Conservation (phyloP, 2,113 vertebrate genomes). For the Cacatua alba region DNA sequence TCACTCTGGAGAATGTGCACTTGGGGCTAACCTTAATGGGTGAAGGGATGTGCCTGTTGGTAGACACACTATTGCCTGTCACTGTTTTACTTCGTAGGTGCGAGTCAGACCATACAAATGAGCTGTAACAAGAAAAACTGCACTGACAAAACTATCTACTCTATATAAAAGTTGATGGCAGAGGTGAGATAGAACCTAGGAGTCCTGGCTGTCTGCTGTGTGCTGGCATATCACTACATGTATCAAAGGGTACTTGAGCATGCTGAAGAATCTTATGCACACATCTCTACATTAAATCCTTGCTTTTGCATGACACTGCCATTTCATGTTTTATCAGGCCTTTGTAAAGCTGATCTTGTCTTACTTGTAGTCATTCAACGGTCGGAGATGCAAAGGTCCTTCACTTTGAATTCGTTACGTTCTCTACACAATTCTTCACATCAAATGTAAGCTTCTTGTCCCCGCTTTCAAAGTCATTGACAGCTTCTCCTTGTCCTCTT, state of each 20-base stretch:
- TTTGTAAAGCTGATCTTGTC: background rate
- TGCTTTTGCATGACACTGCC: background rate
- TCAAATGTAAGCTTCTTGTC: background rate
- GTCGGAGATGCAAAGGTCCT: background rate
- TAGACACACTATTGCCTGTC: background rate
- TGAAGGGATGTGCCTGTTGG: background rate
- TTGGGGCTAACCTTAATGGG: too few species aligned
- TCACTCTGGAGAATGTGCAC: background rate
- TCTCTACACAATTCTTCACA: background rate
- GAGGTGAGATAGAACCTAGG: background rate
- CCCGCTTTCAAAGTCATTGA: background rate
- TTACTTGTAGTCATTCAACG: background rate
- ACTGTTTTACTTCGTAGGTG: background rate
- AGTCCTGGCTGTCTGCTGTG: background rate
- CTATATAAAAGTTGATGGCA: background rate
- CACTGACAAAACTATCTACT: background rate
- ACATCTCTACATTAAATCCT: background rate
- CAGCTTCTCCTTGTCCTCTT: background rate
- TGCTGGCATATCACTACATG: background rate
- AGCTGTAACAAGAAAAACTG: background rate
- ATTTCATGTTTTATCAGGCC: background rate
- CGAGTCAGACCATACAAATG: fast-evolving
- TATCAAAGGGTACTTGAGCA: background rate
- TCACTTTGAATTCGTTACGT: background rate
- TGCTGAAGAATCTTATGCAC: background rate